A percentile compares a stretch with the other conserved stretches of the same genome.
These are phyloP conservation scores for Drosophila sp. DNA, from an alignment of 1,140 invertebrate species.

Conservation along the genomic window DNA sequence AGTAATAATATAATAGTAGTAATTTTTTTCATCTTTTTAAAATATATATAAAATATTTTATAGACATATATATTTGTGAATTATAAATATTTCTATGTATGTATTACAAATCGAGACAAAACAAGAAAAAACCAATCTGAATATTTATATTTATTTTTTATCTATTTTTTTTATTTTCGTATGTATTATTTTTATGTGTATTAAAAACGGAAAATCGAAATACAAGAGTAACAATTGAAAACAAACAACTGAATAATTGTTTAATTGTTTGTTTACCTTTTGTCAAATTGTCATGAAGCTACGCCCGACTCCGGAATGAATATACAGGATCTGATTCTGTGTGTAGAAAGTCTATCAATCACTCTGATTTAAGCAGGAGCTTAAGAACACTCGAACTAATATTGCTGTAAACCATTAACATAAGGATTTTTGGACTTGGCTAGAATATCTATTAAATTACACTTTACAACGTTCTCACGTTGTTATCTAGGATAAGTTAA, in stretches of 20 bases:
- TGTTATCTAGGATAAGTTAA: no score
- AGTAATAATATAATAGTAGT: slow-evolving; percentile 24
- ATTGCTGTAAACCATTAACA: no score
- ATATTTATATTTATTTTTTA: slow-evolving; percentile 59
- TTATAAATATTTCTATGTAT: slow-evolving; percentile 37
- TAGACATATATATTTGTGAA: slow-evolving; percentile 35
- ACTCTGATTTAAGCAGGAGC: no score
- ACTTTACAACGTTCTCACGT: no score
- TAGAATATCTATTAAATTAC: no score
- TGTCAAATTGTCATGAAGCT: no score
- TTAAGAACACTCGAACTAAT: no score
- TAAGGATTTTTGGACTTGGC: no score
- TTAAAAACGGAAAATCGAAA: slow-evolving; percentile 35
- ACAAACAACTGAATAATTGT: neutral
- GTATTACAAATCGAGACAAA: slow-evolving; percentile 42
- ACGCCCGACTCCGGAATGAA: no score
- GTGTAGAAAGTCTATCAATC: no score
- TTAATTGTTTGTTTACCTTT: neutral
- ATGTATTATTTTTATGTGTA: slow-evolving; percentile 51
- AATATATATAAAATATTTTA: slow-evolving; percentile 7
- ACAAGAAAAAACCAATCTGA: slow-evolving; percentile 31
- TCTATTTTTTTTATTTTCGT: slow-evolving; percentile 45
- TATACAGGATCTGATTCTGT: no score
- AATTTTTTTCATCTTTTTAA: slow-evolving; percentile 20
- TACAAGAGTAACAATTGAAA: slow-evolving; percentile 50